These are phyloP conservation scores for Myxocyprinus asiaticus DNA, from an alignment of 2,113 vertebrate genomes.

Conservation along the genomic window DNA sequence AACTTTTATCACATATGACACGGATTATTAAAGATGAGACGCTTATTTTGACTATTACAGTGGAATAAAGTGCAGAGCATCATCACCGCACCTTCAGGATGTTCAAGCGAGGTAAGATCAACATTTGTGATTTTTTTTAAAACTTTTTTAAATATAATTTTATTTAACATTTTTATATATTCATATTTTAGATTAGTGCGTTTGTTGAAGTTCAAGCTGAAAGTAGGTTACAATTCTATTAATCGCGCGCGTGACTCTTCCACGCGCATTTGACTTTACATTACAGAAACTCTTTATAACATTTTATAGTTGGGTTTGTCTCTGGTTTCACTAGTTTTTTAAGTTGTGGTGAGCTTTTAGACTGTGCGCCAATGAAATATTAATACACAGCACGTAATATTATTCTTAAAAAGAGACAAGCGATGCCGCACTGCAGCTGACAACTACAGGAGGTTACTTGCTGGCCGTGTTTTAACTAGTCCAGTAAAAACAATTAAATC, in stretches of 20 bases:
- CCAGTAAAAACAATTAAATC: not conserved
- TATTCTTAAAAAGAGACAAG: conserved; percentile 65
- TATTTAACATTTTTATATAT: too few species aligned
- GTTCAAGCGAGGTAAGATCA: conserved; percentile 70
- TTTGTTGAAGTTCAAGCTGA: not conserved
- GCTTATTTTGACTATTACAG: conserved; percentile 29
- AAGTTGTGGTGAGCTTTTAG: conserved; percentile 8
- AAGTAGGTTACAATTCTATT: conserved; percentile 16
- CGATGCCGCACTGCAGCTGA: conserved; percentile 75
- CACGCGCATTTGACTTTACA: not conserved
- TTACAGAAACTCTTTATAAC: not conserved
- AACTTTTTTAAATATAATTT: too few species aligned
- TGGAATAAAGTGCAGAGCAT: conserved; percentile 53
- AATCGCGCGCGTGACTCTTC: conserved; percentile 10
- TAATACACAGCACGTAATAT: conserved; percentile 65
- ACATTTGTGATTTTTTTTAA: not conserved
- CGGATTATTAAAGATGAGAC: conserved; percentile 61
- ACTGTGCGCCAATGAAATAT: conserved; percentile 63
- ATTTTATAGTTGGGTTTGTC: not conserved
- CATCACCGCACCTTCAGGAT: conserved; percentile 67
- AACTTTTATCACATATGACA: conserved; percentile 29
- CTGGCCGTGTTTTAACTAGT: not conserved
- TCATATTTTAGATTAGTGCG: too few species aligned
- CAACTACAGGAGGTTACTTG: conserved; percentile 44
- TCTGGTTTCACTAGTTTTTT: not conserved